phyloP scores from a whole-genome alignment of 2,113 vertebrate species.

The Diadophis punctatus region DNA sequence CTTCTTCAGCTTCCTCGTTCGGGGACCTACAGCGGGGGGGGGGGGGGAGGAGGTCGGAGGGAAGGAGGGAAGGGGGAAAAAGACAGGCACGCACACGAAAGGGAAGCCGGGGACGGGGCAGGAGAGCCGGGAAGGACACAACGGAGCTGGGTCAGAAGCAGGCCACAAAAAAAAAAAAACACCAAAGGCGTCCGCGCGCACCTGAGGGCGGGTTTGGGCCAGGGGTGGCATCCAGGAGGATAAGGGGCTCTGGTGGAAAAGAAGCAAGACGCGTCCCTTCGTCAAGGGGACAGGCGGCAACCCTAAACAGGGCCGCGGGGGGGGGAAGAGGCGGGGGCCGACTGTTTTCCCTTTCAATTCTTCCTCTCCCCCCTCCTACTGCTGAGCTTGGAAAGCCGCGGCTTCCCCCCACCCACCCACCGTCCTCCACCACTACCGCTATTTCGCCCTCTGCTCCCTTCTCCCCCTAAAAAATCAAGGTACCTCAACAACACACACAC shows the following conservation, averaged over 20 bases:
- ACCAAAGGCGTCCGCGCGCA: background rate
- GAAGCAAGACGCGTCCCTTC: background rate
- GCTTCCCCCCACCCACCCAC: too few relatives aligned
- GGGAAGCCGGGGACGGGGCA: conserved; percentile 10
- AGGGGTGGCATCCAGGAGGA: background rate
- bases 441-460: background rate
- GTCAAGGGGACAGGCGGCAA: background rate
- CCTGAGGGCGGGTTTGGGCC: background rate
- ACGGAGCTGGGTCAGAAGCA: background rate
- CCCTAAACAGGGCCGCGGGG: background rate
- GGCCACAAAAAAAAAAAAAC: background rate
- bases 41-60: background rate
- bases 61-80: background rate
- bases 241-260: background rate
- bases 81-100: background rate
- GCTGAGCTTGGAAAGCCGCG: background rate
- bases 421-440: background rate
- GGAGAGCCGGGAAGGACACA: background rate
- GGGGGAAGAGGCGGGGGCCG: background rate
- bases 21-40: conserved; percentile 82
- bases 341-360: background rate
- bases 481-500: background rate
- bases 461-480: background rate
- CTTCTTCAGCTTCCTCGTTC: conserved; percentile 98
- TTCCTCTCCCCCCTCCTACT: background rate